Evolutionary conservation across 2,888 invertebrate genomes (phyloP), one percentile per base, ranked within the genome.

Genomic region (Tinea semifulvella): DNA sequence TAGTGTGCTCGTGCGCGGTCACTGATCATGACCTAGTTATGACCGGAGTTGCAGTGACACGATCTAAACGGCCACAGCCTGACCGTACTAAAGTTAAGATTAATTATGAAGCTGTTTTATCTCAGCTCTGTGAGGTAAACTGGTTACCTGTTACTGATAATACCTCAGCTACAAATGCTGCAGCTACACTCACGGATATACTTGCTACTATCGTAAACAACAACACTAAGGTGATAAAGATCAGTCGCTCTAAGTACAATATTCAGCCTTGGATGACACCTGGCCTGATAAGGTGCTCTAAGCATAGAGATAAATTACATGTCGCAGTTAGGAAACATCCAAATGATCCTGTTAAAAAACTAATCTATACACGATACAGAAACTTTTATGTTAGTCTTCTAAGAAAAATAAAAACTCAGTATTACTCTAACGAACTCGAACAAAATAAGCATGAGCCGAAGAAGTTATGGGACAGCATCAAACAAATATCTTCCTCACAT

Each of bases 201-300:
- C 8, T 28, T 3, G 7, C 2, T n/a, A 13, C 14, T 2, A 18
- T 27, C n/a, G 8, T 38, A 16, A n/a, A 38, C n/a, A 38, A 46
- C 20, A 14, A 50, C 17, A 43, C 50, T 3, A 25, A 16, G 1
- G 18, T 7, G 10, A 36, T 26, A 1, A 3, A 6, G 11, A 17
- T 48, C 1, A 47, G 46, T 5, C 46, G 46, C 5, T 44, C 47
- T 0, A 44, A 49, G 31, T 28, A 31, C 11, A 42, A 4, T 10
- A 1, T 50, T 3, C 43, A 50, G 17, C 50, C 48, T 13, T 49
- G 49, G 50, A 49, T 50, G 42, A 49, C 50, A 1, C 47, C 49
- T 1, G 50, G 49, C 1, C 22, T 49, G 5, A 40, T 49, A 1
- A 31, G 43, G 16, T 49, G 48, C 31, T 39, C 47, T 5, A 42